phyloP scores from a whole-genome alignment of 2,888 invertebrate species.

The Heteromyza rotundicornis region DNA sequence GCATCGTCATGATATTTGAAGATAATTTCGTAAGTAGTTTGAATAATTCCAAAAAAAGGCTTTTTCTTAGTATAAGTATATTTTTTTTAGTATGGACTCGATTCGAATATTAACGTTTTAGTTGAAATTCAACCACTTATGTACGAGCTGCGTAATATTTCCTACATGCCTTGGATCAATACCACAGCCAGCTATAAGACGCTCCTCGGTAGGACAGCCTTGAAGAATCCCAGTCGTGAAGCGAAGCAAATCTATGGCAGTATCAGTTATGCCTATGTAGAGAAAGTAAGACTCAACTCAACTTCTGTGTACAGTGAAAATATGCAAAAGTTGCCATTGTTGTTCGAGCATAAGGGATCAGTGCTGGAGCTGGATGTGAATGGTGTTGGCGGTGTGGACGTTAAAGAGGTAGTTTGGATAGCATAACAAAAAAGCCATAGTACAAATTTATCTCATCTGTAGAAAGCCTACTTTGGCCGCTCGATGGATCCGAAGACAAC shows the following conservation, averaged over 20 bases:
- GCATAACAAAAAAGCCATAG: neutral
- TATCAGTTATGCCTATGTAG: slow-evolving; percentile 50
- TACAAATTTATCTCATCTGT: neutral
- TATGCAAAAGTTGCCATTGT: slow-evolving; percentile 42
- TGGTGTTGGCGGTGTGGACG: slow-evolving; percentile 50
- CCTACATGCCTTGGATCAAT: slow-evolving; percentile 54
- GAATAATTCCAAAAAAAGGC: neutral
- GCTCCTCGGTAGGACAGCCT: slow-evolving; percentile 40
- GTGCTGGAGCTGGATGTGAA: slow-evolving; percentile 45
- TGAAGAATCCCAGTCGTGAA: slow-evolving; percentile 48
- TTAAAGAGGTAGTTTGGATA: slow-evolving; percentile 39
- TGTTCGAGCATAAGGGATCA: slow-evolving; percentile 49
- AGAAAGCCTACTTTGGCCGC: slow-evolving; percentile 54
- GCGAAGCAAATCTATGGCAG: slow-evolving; percentile 52
- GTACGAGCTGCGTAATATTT: slow-evolving; percentile 53
- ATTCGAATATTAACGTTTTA: slow-evolving; percentile 52
- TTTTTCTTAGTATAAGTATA: neutral
- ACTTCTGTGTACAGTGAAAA: slow-evolving; percentile 36
- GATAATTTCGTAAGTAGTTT: slow-evolving; percentile 52
- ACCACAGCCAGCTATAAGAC: slow-evolving; percentile 53
- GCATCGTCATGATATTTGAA: slow-evolving; percentile 56
- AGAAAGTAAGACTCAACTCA: slow-evolving; percentile 48
- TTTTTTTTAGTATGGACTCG: slow-evolving; percentile 46
- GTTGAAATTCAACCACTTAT: slow-evolving; percentile 53
- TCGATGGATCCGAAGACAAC: slow-evolving; percentile 48